Evolutionary conservation across 2,797 vertebrate genomes (phyloP).

Genomic region (Selene dorsalis): DNA sequence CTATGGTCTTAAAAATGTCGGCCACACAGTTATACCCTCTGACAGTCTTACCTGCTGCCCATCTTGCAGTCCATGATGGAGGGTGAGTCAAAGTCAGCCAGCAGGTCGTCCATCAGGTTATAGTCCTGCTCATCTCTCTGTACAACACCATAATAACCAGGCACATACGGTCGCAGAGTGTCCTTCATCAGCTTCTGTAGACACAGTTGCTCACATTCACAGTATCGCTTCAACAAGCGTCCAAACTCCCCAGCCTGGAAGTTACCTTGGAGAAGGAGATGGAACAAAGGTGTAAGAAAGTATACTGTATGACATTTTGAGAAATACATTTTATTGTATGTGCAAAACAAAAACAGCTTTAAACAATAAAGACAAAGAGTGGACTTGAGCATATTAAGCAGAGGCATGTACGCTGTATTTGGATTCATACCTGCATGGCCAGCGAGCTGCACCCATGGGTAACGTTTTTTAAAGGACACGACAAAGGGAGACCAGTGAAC

Average conservation of each 20-base stretch:
- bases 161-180: slow-evolving; percentile 80
- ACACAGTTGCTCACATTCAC: slow-evolving; percentile 86
- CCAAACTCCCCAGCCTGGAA: slow-evolving; percentile 86
- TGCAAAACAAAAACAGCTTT: background rate
- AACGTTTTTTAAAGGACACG: slow-evolving; percentile 88
- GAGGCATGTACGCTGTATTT: background rate
- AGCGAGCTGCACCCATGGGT: slow-evolving; percentile 92
- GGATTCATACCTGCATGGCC: slow-evolving; percentile 88
- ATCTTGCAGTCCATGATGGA: slow-evolving; percentile 98
- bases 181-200: slow-evolving; percentile 85
- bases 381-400: background rate
- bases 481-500: slow-evolving; percentile 89
- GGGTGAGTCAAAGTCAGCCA: slow-evolving; percentile 89
- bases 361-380: background rate
- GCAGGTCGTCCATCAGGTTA: slow-evolving; percentile 93
- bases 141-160: slow-evolving; percentile 88
- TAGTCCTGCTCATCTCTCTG: slow-evolving; percentile 87
- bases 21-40: background rate
- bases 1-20: background rate
- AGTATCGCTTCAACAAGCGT: slow-evolving; percentile 84
- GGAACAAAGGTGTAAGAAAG: background rate
- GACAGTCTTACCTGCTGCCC: slow-evolving; percentile 88
- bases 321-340: too few species aligned
- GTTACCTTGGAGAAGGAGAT: slow-evolving; percentile 74
- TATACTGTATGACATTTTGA: background rate